Conservation (phyloP, 2,113 vertebrate genomes). For the Phoxinus phoxinus region DNA sequence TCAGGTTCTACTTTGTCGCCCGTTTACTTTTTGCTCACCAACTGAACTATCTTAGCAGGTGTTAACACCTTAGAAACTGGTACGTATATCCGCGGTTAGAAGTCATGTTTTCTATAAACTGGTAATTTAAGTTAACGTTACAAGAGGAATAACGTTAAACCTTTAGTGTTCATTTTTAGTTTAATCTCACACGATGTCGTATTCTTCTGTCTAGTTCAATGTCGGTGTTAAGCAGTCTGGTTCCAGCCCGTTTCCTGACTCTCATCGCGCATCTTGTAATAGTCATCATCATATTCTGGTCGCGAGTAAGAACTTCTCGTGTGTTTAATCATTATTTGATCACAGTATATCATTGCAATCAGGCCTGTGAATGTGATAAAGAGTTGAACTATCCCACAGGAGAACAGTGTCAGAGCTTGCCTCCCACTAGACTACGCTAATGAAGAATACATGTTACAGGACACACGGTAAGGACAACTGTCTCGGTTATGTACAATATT, state of each 20-base stretch:
- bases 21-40: neutral
- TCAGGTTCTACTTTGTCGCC: neutral
- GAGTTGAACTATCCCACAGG: constrained; percentile 67
- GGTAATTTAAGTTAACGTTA: neutral
- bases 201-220: constrained; percentile 65
- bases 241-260: constrained; percentile 87
- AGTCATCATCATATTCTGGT: constrained; percentile 91
- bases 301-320: constrained; percentile 76
- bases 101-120: neutral
- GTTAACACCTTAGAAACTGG: neutral
- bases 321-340: neutral
- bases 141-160: neutral
- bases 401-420: constrained; percentile 84
- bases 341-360: neutral
- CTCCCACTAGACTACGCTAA: constrained; percentile 81
- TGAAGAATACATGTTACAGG: constrained; percentile 79
- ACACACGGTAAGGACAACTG: constrained; percentile 74
- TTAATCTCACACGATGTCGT: neutral
- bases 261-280: constrained; percentile 86
- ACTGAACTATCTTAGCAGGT: neutral
- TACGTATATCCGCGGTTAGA: neutral
- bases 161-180: neutral
- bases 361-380: neutral
- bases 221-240: constrained; percentile 79
- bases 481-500: neutral